Evolutionary conservation across 2,113 vertebrate genomes (phyloP).

Genomic region (Perccottus glenii): DNA sequence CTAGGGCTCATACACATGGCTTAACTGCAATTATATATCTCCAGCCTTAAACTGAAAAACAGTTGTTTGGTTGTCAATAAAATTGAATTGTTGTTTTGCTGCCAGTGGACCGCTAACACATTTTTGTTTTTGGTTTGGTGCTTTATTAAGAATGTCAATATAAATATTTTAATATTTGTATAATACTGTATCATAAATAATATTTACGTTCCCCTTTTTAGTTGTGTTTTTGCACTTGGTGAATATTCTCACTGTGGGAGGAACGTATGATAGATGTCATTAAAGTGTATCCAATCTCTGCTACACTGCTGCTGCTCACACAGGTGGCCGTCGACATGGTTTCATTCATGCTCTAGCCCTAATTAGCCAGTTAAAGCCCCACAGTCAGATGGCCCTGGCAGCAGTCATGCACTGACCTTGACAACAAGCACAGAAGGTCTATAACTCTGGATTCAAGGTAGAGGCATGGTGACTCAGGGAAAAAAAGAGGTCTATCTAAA

Average conservation of each 20-base stretch:
- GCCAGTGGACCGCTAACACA: no score
- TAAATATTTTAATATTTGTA: no score
- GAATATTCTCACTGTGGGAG: not conserved
- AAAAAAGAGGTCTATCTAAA: slow-evolving; percentile 30
- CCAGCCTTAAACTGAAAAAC: no score
- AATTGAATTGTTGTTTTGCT: no score
- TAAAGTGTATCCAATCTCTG: slow-evolving; percentile 9
- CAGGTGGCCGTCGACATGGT: slow-evolving; percentile 12
- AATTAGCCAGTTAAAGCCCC: slow-evolving; percentile 37
- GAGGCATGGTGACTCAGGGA: slow-evolving; percentile 38
- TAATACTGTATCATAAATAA: no score
- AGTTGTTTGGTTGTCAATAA: no score
- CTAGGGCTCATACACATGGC: no score
- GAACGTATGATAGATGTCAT: not conserved
- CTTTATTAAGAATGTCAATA: no score
- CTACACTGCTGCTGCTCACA: not conserved
- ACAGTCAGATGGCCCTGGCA: slow-evolving; percentile 69
- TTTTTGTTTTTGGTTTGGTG: no score
- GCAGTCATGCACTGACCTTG: slow-evolving; percentile 59
- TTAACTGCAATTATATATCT: no score
- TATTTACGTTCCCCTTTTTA: not conserved
- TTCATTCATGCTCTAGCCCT: slow-evolving; percentile 18
- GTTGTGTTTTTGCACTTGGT: no score
- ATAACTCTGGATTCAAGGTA: slow-evolving; percentile 46
- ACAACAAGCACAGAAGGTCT: slow-evolving; percentile 55